Conservation (phyloP, 2,113 vertebrate species). For the Abramis brama region DNA sequence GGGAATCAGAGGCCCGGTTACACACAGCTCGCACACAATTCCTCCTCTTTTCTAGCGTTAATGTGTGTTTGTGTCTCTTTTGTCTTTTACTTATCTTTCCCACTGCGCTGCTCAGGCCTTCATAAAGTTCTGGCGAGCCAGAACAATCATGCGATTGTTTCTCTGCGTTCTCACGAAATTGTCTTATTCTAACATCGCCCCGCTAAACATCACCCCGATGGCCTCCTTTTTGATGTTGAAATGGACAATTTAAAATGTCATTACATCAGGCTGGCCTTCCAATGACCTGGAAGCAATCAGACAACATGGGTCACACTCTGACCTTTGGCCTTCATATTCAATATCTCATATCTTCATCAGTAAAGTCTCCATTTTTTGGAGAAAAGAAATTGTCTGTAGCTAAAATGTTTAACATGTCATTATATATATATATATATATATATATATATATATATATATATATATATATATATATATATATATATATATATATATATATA, state of each 20-base stretch:
- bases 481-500: too few relatives aligned
- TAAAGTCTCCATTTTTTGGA: too few relatives aligned
- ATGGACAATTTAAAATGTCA: constrained; percentile 72
- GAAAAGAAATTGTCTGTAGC: too few relatives aligned
- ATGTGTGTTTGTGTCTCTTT: constrained; percentile 43
- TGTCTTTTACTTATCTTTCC: constrained; percentile 30
- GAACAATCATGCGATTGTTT: constrained; percentile 44
- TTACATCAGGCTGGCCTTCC: constrained; percentile 68
- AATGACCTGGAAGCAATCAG: constrained; percentile 70
- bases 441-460: too few relatives aligned
- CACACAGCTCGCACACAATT: constrained; percentile 59
- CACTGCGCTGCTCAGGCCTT: neutral
- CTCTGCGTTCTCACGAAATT: constrained; percentile 15
- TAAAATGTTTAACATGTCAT: too few relatives aligned
- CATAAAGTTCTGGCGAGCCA: neutral
- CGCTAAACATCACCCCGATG: constrained; percentile 58
- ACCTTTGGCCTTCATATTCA: constrained; percentile 55
- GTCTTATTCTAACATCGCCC: neutral
- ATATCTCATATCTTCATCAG: constrained; percentile 1
- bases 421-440: too few relatives aligned
- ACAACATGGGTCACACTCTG: constrained; percentile 58
- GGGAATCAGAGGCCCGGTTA: constrained; percentile 66
- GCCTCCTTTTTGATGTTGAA: constrained; percentile 57
- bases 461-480: too few relatives aligned
- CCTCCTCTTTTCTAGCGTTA: neutral